Percentiles rank a stretch among this genome's conserved stretches.
These are phyloP conservation scores for Bugulina stolonifera DNA, from an alignment of 2,888 invertebrate genomes.

Conservation along the genomic window DNA sequence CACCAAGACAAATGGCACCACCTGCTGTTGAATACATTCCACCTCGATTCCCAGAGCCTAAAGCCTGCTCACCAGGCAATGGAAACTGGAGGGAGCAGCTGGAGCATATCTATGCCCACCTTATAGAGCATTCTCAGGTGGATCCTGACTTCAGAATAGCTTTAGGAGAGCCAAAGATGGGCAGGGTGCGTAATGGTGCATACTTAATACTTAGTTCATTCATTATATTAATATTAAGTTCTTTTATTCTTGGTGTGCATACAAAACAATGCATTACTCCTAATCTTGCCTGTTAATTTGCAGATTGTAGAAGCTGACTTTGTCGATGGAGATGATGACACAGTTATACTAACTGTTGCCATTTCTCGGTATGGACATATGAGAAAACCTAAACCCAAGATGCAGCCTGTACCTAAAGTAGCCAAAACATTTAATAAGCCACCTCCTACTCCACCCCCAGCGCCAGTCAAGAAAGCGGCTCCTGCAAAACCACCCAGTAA, in stretches of 20 bases:
- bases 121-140: constrained; percentile 43
- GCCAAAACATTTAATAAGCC: constrained; percentile 27
- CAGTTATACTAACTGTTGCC: constrained; percentile 40
- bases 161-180: constrained; percentile 47
- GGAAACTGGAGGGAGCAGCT: constrained; percentile 51
- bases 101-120: constrained; percentile 50
- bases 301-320: constrained; percentile 49
- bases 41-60: constrained; percentile 41
- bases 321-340: constrained; percentile 45
- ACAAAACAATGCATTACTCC: no score
- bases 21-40: constrained; percentile 37
- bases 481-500: constrained; percentile 20
- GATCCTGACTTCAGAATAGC: constrained; percentile 41
- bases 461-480: constrained; percentile 22
- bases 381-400: constrained; percentile 28
- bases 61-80: constrained; percentile 44
- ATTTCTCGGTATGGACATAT: constrained; percentile 42
- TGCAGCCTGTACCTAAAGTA: constrained; percentile 3
- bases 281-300: not conserved
- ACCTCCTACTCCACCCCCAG: constrained; percentile 5
- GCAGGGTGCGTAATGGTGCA: constrained; percentile 47
- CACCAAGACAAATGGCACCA: constrained; percentile 23
- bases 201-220: no score
- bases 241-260: no score
- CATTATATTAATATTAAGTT: no score